Evolutionary conservation across 53 echinoderm and acorn worm genomes (phyloP), one percentile per base, ranked within the genome.

Genomic region (Mesocentrotus franciscanus): DNA sequence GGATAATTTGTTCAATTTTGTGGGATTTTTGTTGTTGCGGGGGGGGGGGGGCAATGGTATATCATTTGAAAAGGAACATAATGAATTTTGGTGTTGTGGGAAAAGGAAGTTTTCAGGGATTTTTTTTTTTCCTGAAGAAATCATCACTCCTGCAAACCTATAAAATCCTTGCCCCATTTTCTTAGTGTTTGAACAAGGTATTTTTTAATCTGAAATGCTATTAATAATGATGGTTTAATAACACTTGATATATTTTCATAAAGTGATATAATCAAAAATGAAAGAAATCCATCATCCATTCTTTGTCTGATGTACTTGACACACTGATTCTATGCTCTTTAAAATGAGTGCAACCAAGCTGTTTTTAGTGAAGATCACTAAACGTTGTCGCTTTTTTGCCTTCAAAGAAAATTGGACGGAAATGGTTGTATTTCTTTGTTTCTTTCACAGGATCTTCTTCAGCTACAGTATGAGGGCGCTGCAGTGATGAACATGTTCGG

Each of bases 401-500:
- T 68, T 6, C 7, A 22, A 24, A 68, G 68, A 68, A 68, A 15
- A 61, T 62, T 62, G 7, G 62, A 62, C 1, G 9, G 3, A 11
- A 62, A 72, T 9, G 0, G 18, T 72, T 29, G 27, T 71, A 22
- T 71, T 24, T 71, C 71, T 6, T 71, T 71, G 24, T 27, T 26
- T 55, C 42, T 11, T 60, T 90, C 14, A 1, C 96, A 99, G 99
- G 99, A 99, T 95, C 97, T 99, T 34, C 96, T 99, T 30, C 99
- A 99, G 93, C 96, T 99, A 10, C 99, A 99, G 96, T 99, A 99
- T 62, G 99, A 99, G 95, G 99, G 99, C 30, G 97, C 97, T 20
- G 97, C 98, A 36, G 99, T 99, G 89, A 99, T 97, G 97, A 98
- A 97, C 89, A 99, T 99, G 98, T 99, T 99, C 92, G 96, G 96